Evolutionary conservation across 2,888 invertebrate species (phyloP).

Genomic region (Pseudococcus longispinus): DNA sequence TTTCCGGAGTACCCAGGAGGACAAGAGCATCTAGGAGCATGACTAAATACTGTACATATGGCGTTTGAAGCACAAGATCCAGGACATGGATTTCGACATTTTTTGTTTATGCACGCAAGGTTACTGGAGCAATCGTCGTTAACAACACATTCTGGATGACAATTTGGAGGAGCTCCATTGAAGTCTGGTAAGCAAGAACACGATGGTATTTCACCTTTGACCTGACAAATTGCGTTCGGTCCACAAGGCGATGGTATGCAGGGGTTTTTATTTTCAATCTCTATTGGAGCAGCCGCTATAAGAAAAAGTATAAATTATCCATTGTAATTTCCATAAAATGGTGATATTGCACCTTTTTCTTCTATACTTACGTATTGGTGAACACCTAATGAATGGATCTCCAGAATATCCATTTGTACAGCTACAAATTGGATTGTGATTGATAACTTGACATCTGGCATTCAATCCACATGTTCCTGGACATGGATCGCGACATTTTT

Average conservation of each 20-base stretch:
- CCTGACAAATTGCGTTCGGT: conserved; percentile 62
- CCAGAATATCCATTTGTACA: conserved; percentile 63
- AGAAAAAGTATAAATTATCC: background rate
- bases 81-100: conserved; percentile 78
- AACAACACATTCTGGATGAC: conserved; percentile 78
- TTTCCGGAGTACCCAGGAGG: conserved; percentile 63
- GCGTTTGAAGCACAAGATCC: conserved; percentile 63
- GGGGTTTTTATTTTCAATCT: conserved; percentile 61
- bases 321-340: background rate
- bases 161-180: conserved; percentile 73
- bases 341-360: no score
- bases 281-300: conserved; percentile 58
- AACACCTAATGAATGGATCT: conserved; percentile 69
- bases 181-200: conserved; percentile 77
- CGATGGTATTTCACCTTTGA: conserved; percentile 64
- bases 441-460: conserved; percentile 66
- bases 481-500: conserved; percentile 67
- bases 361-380: conserved; percentile 62
- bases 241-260: conserved; percentile 63
- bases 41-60: conserved; percentile 60
- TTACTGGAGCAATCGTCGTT: conserved; percentile 82
- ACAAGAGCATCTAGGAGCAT: conserved; percentile 64
- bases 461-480: conserved; percentile 66
- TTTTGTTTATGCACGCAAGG: conserved; percentile 81
- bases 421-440: conserved; percentile 66